Evolutionary conservation across 2,113 vertebrate species (phyloP), one percentile per base, ranked within the genome.

Genomic region (Mungos mungo): DNA sequence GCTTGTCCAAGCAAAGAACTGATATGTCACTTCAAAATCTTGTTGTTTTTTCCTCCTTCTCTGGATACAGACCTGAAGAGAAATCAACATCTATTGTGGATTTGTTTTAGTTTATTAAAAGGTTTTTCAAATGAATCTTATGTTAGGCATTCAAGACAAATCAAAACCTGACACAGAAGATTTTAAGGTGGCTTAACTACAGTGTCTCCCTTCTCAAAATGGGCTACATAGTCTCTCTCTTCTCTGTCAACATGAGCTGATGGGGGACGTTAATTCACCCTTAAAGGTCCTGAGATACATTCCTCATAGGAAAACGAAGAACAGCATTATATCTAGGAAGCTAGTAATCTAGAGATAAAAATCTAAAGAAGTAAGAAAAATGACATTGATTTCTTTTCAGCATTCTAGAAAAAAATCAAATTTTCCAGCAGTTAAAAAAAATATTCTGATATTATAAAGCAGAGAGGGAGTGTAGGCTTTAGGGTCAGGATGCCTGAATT

Each of bases 81-180:
- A 81, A 72, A 88, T 77, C 69, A 63, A 27, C 35, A 89, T 66
- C n/a, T 74, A 50, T n/a, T 77, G 15, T 80, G 31, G 76, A 77
- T 76, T 93, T 95, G n/a, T 66, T 80, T 41, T 14, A 88, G 15
- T 80, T 90, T 79, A 93, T 63, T 83, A 47, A 81, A 85, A 88
- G 29, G 91, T 83, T 91, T 76, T 82, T 81, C 15, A 92, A 96
- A 65, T 29, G 18, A 12, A 54, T 63, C 66, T 71, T 92, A 47
- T 3, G 11, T 91, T n/a, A 52, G n/a, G 60, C 81, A 25, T 86
- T 91, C 82, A 25, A 63, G 21, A 65, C 60, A 76, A 27, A 76
- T 68, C 54, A 82, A 84, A 92, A 69, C 5, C 12, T 66, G 50
- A n/a, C 3, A 9, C 35, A 9, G 21, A 87, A 47, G 4, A 79